These are phyloP conservation scores for Arion vulgaris DNA, from an alignment of 1,140 invertebrate genomes.

Conservation along the genomic window DNA sequence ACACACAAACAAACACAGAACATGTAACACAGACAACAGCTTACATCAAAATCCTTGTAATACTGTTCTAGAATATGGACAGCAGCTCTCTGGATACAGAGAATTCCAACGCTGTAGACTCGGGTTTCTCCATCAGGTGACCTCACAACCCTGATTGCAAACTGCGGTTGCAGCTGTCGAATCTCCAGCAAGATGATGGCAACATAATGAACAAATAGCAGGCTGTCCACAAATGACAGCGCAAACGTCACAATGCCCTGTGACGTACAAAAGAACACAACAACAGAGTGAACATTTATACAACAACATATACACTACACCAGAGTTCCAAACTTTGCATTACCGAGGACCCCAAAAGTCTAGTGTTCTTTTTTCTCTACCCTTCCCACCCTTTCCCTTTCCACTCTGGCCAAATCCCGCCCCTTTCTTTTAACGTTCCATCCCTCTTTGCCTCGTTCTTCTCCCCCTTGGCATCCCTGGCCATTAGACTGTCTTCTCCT, in stretches of 20 bases:
- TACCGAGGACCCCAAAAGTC: too few relatives aligned
- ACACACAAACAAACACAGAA: too few relatives aligned
- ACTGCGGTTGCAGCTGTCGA: slow-evolving; percentile 89
- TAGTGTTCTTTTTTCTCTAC: too few relatives aligned
- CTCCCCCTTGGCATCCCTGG: too few relatives aligned
- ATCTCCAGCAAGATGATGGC: slow-evolving; percentile 94
- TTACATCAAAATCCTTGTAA: slow-evolving; percentile 88
- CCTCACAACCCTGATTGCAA: slow-evolving; percentile 91
- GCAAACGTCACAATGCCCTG: slow-evolving; percentile 89
- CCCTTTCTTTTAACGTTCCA: too few relatives aligned
- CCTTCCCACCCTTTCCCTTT: too few relatives aligned
- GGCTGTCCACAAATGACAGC: slow-evolving; percentile 89
- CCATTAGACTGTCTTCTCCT: too few relatives aligned
- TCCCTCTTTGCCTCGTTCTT: too few relatives aligned
- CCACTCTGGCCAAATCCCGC: too few relatives aligned
- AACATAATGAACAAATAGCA: slow-evolving; percentile 95
- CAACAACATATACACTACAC: too few relatives aligned
- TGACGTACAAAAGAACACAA: neutral
- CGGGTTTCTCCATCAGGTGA: slow-evolving; percentile 89
- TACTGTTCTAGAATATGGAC: slow-evolving; percentile 95
- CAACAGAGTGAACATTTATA: too few relatives aligned
- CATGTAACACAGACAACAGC: neutral
- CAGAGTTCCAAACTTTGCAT: too few relatives aligned
- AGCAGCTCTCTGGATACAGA: slow-evolving; percentile 94
- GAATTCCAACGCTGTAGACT: slow-evolving; percentile 87